These are phyloP conservation scores for Invenusta paracnida DNA, from an alignment of 2,888 invertebrate genomes.

Conservation along the genomic window DNA sequence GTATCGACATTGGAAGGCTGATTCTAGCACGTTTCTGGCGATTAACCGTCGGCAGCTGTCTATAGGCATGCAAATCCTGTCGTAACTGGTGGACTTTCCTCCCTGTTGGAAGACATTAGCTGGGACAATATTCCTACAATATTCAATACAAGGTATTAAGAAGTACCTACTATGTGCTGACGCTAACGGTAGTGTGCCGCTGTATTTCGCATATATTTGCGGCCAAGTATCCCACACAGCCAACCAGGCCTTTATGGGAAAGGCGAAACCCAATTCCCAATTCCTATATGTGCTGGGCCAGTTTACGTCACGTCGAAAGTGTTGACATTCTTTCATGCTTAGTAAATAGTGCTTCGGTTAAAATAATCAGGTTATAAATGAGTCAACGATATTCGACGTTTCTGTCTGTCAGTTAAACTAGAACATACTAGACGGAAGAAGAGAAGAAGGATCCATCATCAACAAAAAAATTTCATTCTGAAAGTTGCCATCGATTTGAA, in stretches of 20 bases:
- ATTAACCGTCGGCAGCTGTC: not conserved
- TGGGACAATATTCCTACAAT: not conserved
- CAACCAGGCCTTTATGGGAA: not conserved
- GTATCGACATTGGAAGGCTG: not conserved
- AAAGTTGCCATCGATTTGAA: too few relatives aligned
- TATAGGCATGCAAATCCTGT: not conserved
- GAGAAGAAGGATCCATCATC: too few relatives aligned
- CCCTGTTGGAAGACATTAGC: not conserved
- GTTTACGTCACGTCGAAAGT: not conserved
- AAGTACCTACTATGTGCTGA: not conserved
- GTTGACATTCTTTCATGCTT: not conserved
- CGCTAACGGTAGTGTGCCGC: not conserved
- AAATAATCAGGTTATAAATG: not conserved
- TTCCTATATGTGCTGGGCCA: not conserved
- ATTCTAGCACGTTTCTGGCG: not conserved
- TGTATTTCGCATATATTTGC: too few relatives aligned
- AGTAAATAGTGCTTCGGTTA: too few relatives aligned
- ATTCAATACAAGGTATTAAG: too few relatives aligned
- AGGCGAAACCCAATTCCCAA: not conserved
- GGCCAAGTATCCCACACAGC: too few relatives aligned
- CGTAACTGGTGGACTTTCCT: not conserved
- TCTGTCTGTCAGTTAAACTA: too few relatives aligned
- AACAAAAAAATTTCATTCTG: too few relatives aligned
- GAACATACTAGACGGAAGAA: too few relatives aligned
- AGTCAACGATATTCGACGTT: not conserved